phyloP scores from a whole-genome alignment of 2,113 vertebrate species.

The Acanthochromis polyacanthus region DNA sequence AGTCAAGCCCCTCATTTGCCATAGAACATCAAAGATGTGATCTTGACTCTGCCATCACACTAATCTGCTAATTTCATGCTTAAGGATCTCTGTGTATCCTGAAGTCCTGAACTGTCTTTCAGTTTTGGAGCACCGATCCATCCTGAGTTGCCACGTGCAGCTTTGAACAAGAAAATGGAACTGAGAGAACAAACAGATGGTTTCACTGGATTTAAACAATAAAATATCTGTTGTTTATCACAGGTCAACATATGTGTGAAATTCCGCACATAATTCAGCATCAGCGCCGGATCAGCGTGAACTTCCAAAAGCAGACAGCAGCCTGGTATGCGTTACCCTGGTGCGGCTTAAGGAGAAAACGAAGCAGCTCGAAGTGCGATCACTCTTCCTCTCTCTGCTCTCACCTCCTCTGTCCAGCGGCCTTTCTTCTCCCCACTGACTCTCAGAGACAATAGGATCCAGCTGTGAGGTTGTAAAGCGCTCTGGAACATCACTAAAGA shows the following conservation, averaged over 20 bases:
- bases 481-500: constrained; percentile 80
- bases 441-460: constrained; percentile 79
- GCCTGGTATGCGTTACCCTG: constrained; percentile 52
- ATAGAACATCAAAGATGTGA: background rate
- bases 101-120: constrained; percentile 22
- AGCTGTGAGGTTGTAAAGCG: constrained; percentile 81
- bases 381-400: constrained; percentile 59
- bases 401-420: constrained; percentile 54
- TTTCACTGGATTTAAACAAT: constrained; percentile 56
- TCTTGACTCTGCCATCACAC: constrained; percentile 3
- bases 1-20: background rate
- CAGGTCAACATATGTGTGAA: constrained; percentile 69
- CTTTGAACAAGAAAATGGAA: constrained; percentile 45
- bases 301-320: constrained; percentile 44
- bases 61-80: constrained; percentile 29
- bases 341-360: constrained; percentile 57
- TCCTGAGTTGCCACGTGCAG: constrained; percentile 41
- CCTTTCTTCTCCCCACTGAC: constrained; percentile 59
- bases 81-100: constrained; percentile 20
- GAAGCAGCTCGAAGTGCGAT: constrained; percentile 61
- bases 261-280: constrained; percentile 70
- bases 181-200: constrained; percentile 58
- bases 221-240: constrained; percentile 66
- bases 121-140: background rate
- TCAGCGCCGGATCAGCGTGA: constrained; percentile 48